Percentiles rank a stretch among this genome's conserved stretches.
phyloP scores from a whole-genome alignment of 2,113 vertebrate genomes.

The Platysternon megacephalum region DNA sequence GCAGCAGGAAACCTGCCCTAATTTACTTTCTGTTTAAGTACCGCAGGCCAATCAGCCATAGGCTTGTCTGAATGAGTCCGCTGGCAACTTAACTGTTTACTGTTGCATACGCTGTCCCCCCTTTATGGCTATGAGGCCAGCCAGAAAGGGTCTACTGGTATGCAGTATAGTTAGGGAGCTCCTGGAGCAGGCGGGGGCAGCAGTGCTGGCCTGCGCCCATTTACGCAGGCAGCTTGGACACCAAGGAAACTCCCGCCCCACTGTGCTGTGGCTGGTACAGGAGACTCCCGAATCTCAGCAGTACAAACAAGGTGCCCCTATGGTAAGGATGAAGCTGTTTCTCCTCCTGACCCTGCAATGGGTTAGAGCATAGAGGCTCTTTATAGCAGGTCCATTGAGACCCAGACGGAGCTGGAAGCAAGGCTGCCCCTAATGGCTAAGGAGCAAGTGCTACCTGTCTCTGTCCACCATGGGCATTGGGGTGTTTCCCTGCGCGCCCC shows the following conservation, averaged over 20 bases:
- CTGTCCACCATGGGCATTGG: too few species aligned
- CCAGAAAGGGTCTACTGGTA: slow-evolving; percentile 53
- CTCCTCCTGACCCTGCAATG: neutral
- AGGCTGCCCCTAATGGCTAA: neutral
- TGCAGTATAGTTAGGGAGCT: neutral
- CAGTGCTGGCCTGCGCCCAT: too few species aligned
- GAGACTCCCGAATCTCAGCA: neutral
- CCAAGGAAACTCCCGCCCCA: fast-evolving
- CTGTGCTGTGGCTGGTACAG: neutral
- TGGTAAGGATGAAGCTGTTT: neutral
- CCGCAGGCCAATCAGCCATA: neutral
- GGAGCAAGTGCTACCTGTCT: neutral
- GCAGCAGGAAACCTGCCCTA: neutral
- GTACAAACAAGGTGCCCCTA: neutral
- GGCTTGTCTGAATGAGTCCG: neutral
- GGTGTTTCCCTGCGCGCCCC: fast-evolving
- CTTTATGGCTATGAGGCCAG: slow-evolving; percentile 18
- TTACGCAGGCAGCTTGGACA: neutral
- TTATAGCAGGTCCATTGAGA: neutral
- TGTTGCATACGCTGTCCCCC: slow-evolving; percentile 45
- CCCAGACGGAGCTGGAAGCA: neutral
- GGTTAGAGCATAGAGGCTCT: neutral
- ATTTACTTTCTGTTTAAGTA: neutral
- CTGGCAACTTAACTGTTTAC: slow-evolving; percentile 5
- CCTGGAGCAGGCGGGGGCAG: too few species aligned